phyloP scores from a whole-genome alignment of 2,797 vertebrate species.

The Chrosomus eos region DNA sequence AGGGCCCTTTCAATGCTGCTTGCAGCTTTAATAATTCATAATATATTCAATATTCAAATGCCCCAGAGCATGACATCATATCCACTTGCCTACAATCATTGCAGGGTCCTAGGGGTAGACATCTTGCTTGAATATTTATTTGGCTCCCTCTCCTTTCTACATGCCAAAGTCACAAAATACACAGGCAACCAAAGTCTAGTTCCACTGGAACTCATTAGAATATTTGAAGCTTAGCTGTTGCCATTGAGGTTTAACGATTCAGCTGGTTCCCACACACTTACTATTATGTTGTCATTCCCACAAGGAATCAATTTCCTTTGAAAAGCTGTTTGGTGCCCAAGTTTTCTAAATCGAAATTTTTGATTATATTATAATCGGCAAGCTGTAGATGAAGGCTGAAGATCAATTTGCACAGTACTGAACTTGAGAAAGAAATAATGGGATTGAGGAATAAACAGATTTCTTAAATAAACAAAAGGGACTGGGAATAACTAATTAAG shows the following conservation, averaged over 20 bases:
- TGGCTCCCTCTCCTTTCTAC: not conserved
- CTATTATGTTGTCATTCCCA: not conserved
- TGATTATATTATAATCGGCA: conserved; percentile 1
- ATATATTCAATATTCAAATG: not conserved
- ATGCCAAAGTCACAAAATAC: conserved; percentile 2
- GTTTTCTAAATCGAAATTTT: conserved; percentile 3
- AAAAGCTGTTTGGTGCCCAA: not conserved
- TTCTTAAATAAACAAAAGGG: conserved; percentile 13
- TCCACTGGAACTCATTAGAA: conserved; percentile 38
- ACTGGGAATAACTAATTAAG: not conserved
- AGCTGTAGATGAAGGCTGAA: not conserved
- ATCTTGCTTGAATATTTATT: conserved; percentile 6
- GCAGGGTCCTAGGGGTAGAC: not conserved
- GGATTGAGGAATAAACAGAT: conserved; percentile 10
- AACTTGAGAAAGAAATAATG: not conserved
- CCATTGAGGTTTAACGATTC: not conserved
- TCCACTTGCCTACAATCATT: not conserved
- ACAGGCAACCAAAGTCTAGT: conserved; percentile 8
- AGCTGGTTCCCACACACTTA: not conserved
- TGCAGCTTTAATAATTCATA: no score
- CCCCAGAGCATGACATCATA: not conserved
- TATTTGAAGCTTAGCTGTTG: conserved; percentile 4
- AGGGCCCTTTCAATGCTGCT: no score
- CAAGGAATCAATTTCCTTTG: conserved; percentile 9
- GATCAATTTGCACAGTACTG: not conserved